Evolutionary conservation across 2,113 vertebrate species (phyloP), one percentile per base, ranked within the genome.

Genomic region (Triplophysa rosa): DNA sequence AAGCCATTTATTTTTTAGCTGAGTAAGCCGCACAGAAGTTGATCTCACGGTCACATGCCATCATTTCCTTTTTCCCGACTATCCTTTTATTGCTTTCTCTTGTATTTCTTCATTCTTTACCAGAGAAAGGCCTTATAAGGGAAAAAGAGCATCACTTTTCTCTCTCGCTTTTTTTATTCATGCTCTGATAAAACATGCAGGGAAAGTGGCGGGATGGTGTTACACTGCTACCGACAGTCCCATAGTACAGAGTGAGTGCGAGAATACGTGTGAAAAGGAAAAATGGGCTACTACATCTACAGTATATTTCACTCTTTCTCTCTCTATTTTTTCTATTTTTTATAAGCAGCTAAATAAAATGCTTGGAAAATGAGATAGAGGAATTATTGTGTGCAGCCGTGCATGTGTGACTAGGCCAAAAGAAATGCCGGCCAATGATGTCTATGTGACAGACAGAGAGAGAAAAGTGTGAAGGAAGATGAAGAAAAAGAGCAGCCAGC

Each of bases 351-450:
- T 77, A 88, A 85, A 88, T 84, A 87, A 87, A 88, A 73, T 79
- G 75, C 3, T 67, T 80, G 68, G 81, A 82, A 86, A 91, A 87
- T 80, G 40, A 86, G 88, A 88, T 91, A 89, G 89, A 86, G 87
- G 86, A 84, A 67, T 54, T 66, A 23, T 8, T 71, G 61, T 45
- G 81, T 87, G 37, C 54, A 8, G 54, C 8, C n/a, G 54, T 21
- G 19, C 74, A 63, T 24, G 65, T 17, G 47, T n/a, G 17, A 65
- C 67, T n/a, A 70, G 68, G 54, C 70, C n/a, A 13, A 40, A 47
- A 42, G 29, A 45, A 40, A 70, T 19, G 40, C 12, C 45, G 62
- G 65, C 72, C 52, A 62, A 62, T 24, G 67, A 61, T 77, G 45
- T 6, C 21, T 66, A 80, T 59, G 54, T 56, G 67, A 68, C 33